These are phyloP conservation scores for Platycheirus albimanus DNA, from an alignment of 2,888 invertebrate genomes.

Conservation along the genomic window DNA sequence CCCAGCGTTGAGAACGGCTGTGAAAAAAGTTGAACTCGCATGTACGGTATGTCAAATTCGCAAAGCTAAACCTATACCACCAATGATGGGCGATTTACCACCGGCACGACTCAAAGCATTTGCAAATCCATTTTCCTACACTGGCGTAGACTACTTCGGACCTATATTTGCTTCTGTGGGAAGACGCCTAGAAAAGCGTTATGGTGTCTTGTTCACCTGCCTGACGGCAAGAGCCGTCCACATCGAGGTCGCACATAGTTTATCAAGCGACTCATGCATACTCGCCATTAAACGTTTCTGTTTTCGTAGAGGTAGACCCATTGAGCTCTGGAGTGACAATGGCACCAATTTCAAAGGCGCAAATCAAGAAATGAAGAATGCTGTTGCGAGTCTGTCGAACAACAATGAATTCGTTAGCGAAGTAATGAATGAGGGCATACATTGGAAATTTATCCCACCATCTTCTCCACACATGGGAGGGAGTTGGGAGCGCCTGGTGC, in stretches of 20 bases:
- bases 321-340: slow-evolving; percentile 42
- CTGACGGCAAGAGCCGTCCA: slow-evolving; percentile 40
- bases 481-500: too few relatives aligned
- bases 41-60: slow-evolving; percentile 22
- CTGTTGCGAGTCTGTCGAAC: neutral
- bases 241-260: slow-evolving; percentile 25
- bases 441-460: too few relatives aligned
- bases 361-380: slow-evolving; percentile 2
- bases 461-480: too few relatives aligned
- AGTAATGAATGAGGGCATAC: too few relatives aligned
- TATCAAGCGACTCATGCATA: slow-evolving; percentile 26
- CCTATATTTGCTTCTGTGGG: slow-evolving; percentile 53
- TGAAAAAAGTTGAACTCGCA: neutral
- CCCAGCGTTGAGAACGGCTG: neutral
- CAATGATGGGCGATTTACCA: slow-evolving; percentile 68
- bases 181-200: slow-evolving; percentile 32
- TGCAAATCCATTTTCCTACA: slow-evolving; percentile 39
- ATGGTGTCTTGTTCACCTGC: slow-evolving; percentile 57
- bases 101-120: slow-evolving; percentile 37
- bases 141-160: slow-evolving; percentile 62
- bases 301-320: slow-evolving; percentile 37
- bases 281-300: slow-evolving; percentile 48
- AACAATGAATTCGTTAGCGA: too few relatives aligned
- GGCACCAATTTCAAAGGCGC: slow-evolving; percentile 59
- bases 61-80: slow-evolving; percentile 17